phyloP scores from a whole-genome alignment of 2,888 invertebrate species.

The Magallana nippona region DNA sequence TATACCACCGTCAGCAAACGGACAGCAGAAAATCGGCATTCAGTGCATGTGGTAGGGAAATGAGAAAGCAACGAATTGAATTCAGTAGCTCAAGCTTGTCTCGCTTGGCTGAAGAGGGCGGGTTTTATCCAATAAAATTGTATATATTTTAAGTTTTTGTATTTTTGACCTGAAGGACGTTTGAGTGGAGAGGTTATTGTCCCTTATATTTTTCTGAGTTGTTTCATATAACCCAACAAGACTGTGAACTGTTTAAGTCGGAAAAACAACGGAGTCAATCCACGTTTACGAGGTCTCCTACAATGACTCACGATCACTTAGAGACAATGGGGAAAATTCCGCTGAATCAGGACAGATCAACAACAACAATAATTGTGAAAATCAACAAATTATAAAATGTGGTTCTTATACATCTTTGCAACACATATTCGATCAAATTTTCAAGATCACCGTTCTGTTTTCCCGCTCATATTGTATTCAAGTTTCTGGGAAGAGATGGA shows the following conservation, averaged over 20 bases:
- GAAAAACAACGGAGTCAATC: constrained; percentile 31
- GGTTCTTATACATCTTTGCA: background rate
- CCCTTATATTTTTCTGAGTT: constrained; percentile 10
- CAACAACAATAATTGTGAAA: background rate
- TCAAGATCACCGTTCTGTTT: no score
- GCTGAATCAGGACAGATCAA: constrained; percentile 1
- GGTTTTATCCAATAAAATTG: constrained; percentile 23
- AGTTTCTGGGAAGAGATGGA: no score
- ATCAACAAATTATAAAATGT: background rate
- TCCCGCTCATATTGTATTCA: no score
- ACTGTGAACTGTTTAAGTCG: background rate
- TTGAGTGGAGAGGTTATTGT: constrained; percentile 9
- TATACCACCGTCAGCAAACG: constrained; percentile 15
- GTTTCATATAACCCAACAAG: constrained; percentile 14
- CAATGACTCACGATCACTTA: constrained; percentile 16
- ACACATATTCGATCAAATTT: background rate
- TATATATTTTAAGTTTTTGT: constrained; percentile 30
- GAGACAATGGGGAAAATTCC: background rate
- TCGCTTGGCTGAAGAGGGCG: constrained; percentile 23
- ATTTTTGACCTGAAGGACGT: constrained; percentile 33
- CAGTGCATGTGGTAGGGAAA: constrained; percentile 12
- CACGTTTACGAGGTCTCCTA: background rate
- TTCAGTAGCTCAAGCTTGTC: constrained; percentile 6
- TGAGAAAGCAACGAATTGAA: background rate
- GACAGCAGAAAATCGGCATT: background rate